Conservation (phyloP, 2,113 vertebrate species). For the Falco punctatus region DNA sequence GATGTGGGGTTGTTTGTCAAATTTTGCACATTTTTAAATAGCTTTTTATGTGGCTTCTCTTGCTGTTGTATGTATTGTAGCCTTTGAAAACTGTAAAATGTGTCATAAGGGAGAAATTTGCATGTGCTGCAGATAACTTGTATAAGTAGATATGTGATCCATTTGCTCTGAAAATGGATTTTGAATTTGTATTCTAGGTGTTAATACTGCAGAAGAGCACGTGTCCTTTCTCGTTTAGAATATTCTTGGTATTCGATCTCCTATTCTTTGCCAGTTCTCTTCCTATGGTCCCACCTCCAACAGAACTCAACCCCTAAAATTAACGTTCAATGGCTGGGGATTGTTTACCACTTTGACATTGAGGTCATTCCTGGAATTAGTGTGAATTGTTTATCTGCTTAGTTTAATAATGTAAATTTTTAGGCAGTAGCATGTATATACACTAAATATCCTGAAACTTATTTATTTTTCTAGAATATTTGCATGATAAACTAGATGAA, state of each 20-base stretch:
- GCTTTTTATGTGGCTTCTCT: background rate
- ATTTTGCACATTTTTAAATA: background rate
- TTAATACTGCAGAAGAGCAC: background rate
- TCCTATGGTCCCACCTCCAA: background rate
- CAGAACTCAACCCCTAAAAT: background rate
- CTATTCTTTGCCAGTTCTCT: background rate
- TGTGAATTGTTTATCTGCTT: background rate
- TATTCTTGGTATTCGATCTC: background rate
- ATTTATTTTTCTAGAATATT: conserved; percentile 80
- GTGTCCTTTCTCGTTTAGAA: background rate
- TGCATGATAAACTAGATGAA: conserved; percentile 88
- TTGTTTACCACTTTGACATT: background rate
- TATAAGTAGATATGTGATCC: rapidly evolving
- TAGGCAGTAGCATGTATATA: background rate
- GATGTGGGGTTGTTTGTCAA: background rate
- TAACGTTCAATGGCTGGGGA: background rate
- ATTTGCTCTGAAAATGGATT: background rate
- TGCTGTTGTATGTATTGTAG: background rate
- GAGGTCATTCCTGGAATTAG: background rate
- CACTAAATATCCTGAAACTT: background rate
- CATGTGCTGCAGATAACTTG: background rate
- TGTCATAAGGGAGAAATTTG: background rate
- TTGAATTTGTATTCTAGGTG: background rate
- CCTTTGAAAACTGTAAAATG: background rate
- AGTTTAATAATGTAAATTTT: background rate